A percentile compares a stretch with the other conserved stretches of the same genome.
Evolutionary conservation across 2,888 invertebrate species (phyloP).

Genomic region (Auanema sp.): DNA sequence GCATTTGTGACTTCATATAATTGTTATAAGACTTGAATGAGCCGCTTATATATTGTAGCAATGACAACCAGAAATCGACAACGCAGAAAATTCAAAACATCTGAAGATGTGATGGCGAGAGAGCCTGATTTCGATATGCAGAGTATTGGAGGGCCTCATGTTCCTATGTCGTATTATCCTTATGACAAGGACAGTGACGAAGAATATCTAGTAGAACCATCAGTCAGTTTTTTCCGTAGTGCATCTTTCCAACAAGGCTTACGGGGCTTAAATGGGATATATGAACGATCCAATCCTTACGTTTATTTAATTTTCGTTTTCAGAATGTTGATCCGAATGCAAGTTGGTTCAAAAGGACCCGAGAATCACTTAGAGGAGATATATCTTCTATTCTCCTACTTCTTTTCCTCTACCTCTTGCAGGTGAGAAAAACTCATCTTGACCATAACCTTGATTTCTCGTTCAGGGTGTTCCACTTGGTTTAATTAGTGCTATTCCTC

Average conservation of each 20-base stretch:
- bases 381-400: slow-evolving; percentile 70
- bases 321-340: slow-evolving; percentile 49
- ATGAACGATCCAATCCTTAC: not conserved
- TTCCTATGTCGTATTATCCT: slow-evolving; percentile 32
- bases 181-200: slow-evolving; percentile 22
- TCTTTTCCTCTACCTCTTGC: slow-evolving; percentile 85
- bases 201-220: slow-evolving; percentile 29
- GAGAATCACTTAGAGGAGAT: slow-evolving; percentile 56
- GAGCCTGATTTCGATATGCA: slow-evolving; percentile 56
- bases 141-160: slow-evolving; percentile 37
- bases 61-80: slow-evolving; percentile 39
- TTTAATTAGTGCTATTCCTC: slow-evolving; percentile 87
- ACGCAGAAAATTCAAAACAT: slow-evolving; percentile 43
- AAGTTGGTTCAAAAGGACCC: slow-evolving; percentile 51
- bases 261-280: not conserved
- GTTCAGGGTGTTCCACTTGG: slow-evolving; percentile 85
- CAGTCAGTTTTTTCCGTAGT: slow-evolving; percentile 18
- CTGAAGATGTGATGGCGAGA: slow-evolving; percentile 60
- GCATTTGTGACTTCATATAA: too few species aligned
- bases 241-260: too few species aligned
- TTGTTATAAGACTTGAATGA: too few species aligned
- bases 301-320: slow-evolving; percentile 23
- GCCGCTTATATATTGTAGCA: slow-evolving; percentile 24
- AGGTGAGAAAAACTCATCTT: slow-evolving; percentile 49
- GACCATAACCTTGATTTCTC: not conserved